These are phyloP conservation scores for Thera britannica DNA, from an alignment of 2,888 invertebrate genomes.

Conservation along the genomic window DNA sequence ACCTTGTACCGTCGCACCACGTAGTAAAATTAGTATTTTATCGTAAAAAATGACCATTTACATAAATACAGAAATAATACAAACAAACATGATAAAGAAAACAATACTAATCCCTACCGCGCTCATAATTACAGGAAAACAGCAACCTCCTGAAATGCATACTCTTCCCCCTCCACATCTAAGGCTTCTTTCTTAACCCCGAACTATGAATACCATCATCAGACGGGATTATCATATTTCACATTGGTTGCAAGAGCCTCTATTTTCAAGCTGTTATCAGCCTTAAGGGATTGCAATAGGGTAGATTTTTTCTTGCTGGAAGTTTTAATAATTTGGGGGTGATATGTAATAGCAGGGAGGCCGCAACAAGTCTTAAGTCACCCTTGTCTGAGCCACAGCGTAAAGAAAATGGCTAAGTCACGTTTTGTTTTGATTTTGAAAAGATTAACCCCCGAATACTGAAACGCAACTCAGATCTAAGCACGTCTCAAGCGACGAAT, in stretches of 20 bases:
- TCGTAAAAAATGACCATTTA: too few relatives aligned
- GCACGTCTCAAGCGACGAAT: too few relatives aligned
- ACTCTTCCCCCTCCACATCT: constrained; percentile 63
- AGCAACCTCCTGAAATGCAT: constrained; percentile 61
- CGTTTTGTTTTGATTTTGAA: too few relatives aligned
- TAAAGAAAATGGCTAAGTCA: constrained; percentile 1
- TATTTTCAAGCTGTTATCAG: constrained; percentile 17
- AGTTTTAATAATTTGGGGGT: constrained; percentile 44
- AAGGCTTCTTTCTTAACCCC: constrained; percentile 70
- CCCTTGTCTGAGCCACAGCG: constrained; percentile 60
- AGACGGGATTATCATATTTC: constrained; percentile 81
- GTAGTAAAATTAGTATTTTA: too few relatives aligned
- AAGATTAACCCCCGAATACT: too few relatives aligned
- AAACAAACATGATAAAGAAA: constrained; percentile 17
- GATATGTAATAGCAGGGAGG: constrained; percentile 63
- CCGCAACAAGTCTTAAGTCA: constrained; percentile 71
- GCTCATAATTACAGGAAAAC: constrained; percentile 36
- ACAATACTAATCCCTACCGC: constrained; percentile 33
- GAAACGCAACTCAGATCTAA: too few relatives aligned
- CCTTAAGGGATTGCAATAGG: constrained; percentile 13
- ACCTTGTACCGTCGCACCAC: too few relatives aligned
- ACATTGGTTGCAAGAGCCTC: constrained; percentile 48
- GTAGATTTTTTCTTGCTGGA: constrained; percentile 25
- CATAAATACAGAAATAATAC: too few relatives aligned
- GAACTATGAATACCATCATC: constrained; percentile 81